Evolutionary conservation across 2,113 vertebrate genomes (phyloP).

Genomic region (Cyanocitta stelleri): DNA sequence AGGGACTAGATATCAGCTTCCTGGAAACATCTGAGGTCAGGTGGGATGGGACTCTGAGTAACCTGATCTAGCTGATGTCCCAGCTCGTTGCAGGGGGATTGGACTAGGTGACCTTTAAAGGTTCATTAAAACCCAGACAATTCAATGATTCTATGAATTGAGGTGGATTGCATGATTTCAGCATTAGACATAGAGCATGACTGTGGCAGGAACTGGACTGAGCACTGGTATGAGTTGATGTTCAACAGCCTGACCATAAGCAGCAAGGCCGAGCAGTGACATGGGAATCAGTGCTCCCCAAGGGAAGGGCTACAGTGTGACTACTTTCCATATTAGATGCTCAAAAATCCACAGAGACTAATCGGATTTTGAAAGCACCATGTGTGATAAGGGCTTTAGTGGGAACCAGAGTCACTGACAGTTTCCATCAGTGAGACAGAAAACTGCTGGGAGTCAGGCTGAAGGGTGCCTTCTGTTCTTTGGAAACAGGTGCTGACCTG

Average conservation of each 20-base stretch:
- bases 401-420: not conserved
- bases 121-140: not conserved
- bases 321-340: not conserved
- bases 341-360: not conserved
- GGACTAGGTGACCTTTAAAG: not conserved
- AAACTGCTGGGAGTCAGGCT: not conserved
- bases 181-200: not conserved
- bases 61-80: not conserved
- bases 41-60: not conserved
- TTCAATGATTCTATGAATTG: not conserved
- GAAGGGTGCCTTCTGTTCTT: not conserved
- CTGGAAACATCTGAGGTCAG: not conserved
- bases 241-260: not conserved
- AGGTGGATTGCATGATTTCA: not conserved
- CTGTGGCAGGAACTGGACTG: not conserved
- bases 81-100: not conserved
- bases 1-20: not conserved
- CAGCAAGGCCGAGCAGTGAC: not conserved
- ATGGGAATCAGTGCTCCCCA: not conserved
- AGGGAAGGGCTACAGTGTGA: not conserved
- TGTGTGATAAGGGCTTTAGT: not conserved
- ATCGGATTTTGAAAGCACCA: not conserved
- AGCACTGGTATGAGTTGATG: not conserved
- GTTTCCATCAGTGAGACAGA: not conserved
- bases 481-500: not conserved